Evolutionary conservation across 2,797 vertebrate species (phyloP).

Genomic region (Zenarchopterus dispar): DNA sequence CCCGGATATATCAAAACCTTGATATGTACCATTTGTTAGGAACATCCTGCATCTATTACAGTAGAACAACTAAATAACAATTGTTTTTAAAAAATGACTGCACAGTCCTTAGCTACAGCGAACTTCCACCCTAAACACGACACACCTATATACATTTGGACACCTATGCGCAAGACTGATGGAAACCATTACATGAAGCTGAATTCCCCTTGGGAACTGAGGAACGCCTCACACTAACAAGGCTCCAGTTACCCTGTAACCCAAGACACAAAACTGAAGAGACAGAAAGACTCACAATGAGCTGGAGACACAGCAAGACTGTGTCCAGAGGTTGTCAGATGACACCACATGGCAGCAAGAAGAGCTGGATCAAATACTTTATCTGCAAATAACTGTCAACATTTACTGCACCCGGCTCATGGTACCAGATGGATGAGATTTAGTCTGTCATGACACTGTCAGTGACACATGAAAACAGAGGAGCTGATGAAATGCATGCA

Average conservation of each 20-base stretch:
- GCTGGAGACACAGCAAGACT: conserved; percentile 37
- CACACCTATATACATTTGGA: conserved; percentile 21
- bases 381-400: conserved; percentile 67
- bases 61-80: conserved; percentile 32
- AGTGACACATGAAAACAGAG: conserved; percentile 30
- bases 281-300: conserved; percentile 52
- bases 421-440: conserved; percentile 49
- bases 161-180: conserved; percentile 69
- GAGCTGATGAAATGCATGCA: conserved; percentile 30
- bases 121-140: conserved; percentile 39
- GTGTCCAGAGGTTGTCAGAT: conserved; percentile 38
- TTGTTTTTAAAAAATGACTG: conserved; percentile 41
- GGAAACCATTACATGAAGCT: conserved; percentile 79
- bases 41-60: conserved; percentile 42
- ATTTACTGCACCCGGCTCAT: conserved; percentile 43
- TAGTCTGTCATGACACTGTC: conserved; percentile 32
- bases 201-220: conserved; percentile 73
- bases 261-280: conserved; percentile 63
- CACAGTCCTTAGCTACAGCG: conserved; percentile 24
- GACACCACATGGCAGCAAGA: conserved; percentile 51
- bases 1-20: conserved; percentile 38
- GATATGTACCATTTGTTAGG: conserved; percentile 43
- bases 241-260: conserved; percentile 79
- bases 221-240: conserved; percentile 77
- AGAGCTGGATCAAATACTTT: conserved; percentile 45